Conservation (phyloP, 64 coral and sea anemone species). For the Porites australiensis region DNA sequence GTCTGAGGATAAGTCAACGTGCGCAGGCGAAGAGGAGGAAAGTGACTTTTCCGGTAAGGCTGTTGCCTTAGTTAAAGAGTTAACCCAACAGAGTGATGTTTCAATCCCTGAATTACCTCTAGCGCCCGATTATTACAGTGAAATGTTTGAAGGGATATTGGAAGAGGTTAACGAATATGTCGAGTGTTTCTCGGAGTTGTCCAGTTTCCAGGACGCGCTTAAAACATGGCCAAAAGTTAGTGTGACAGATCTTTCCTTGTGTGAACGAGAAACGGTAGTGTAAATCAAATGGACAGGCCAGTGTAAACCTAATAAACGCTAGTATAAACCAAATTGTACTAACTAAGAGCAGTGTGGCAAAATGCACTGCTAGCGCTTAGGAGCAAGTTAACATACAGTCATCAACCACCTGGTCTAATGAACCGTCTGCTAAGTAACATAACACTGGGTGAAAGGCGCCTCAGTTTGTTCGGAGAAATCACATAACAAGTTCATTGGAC, state of each 20-base stretch:
- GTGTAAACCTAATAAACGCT: not conserved
- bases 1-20: not conserved
- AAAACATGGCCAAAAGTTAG: conserved; percentile 30
- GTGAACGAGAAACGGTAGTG: conserved; percentile 22
- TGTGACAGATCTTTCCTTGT: conserved; percentile 20
- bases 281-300: not conserved
- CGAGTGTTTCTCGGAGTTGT: not conserved
- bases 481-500: too few species aligned
- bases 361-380: not conserved
- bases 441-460: too few species aligned
- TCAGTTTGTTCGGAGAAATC: too few species aligned
- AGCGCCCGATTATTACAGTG: conserved; percentile 36
- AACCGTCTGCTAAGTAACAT: too few species aligned
- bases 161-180: conserved; percentile 40
- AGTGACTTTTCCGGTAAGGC: not conserved
- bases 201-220: not conserved
- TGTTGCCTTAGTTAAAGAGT: not conserved
- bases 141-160: conserved; percentile 28
- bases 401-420: too few species aligned
- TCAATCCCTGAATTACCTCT: not conserved
- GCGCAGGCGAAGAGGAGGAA: conserved; percentile 2
- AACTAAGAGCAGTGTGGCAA: too few species aligned
- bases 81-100: not conserved
- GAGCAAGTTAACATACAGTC: not conserved
- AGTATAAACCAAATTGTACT: too few species aligned